A percentile compares a stretch with the other conserved stretches of the same genome.
Evolutionary conservation across 2,113 vertebrate genomes (phyloP).

Genomic region (Pycnonotus jocosus): DNA sequence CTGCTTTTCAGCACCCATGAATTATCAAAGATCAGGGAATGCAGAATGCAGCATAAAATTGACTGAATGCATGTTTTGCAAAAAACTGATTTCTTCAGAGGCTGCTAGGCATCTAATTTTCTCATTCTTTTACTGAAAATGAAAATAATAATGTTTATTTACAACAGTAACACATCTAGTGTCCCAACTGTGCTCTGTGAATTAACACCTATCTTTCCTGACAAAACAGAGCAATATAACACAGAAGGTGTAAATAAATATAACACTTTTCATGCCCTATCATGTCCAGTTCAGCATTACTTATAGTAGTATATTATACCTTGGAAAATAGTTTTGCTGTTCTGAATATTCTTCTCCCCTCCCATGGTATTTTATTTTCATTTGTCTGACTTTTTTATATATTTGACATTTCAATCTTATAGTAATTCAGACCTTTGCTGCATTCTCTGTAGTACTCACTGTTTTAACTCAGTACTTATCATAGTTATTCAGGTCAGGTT

Average conservation of each 20-base stretch:
- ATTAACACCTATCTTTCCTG: conserved; percentile 12
- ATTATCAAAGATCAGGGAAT: background rate
- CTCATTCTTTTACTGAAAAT: background rate
- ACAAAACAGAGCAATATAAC: background rate
- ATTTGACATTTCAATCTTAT: background rate
- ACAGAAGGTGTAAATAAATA: conserved; percentile 9
- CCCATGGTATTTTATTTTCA: background rate
- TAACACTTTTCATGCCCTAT: background rate
- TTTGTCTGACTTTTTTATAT: background rate
- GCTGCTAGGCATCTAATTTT: background rate
- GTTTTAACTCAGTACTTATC: background rate
- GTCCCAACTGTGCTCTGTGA: background rate
- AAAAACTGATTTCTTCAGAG: background rate
- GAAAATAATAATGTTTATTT: background rate
- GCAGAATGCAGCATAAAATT: background rate
- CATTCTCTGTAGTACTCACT: background rate
- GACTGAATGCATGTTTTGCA: background rate
- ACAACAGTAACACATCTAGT: background rate
- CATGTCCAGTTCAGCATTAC: background rate
- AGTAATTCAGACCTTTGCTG: background rate
- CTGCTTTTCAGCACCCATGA: background rate
- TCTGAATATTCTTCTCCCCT: background rate
- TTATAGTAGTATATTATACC: background rate
- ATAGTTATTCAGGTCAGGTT: background rate
- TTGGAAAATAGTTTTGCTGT: background rate